Conservation (phyloP, 2,113 vertebrate genomes). For the Oxyura jamaicensis region DNA sequence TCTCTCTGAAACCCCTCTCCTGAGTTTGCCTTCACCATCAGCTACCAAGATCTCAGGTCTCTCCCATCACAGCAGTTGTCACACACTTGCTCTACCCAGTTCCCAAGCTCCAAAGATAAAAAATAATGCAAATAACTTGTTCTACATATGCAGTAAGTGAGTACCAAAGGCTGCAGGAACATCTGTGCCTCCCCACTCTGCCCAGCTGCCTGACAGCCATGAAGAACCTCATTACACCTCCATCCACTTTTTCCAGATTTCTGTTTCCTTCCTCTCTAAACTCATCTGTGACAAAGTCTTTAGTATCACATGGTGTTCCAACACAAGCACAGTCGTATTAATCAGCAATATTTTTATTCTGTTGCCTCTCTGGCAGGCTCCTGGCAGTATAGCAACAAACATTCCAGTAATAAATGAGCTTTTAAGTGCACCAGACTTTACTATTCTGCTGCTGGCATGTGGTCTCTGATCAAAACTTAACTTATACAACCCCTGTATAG, state of each 20-base stretch:
- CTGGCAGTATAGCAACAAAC: slow-evolving; percentile 2
- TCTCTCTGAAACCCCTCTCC: background rate
- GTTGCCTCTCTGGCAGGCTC: background rate
- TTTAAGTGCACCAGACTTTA: slow-evolving; percentile 21
- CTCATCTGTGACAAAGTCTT: background rate
- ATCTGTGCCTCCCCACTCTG: background rate
- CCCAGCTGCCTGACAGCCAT: background rate
- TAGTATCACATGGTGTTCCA: background rate
- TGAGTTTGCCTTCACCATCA: background rate
- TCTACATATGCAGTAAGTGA: background rate
- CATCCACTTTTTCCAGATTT: background rate
- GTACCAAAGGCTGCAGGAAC: background rate
- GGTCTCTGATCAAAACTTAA: slow-evolving; percentile 34
- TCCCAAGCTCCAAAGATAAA: background rate
- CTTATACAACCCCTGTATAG: background rate
- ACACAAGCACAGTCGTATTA: background rate
- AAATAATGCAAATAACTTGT: background rate
- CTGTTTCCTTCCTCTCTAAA: background rate
- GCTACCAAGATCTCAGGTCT: background rate
- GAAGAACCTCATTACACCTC: background rate
- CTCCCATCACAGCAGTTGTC: background rate
- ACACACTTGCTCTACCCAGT: background rate
- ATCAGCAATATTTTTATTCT: slow-evolving; percentile 44
- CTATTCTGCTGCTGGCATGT: background rate
- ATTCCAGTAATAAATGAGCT: slow-evolving; percentile 30